Percentiles rank a stretch among this genome's conserved stretches.
Evolutionary conservation across 2,113 vertebrate species (phyloP).

Genomic region (Rhodinocichla rosea): DNA sequence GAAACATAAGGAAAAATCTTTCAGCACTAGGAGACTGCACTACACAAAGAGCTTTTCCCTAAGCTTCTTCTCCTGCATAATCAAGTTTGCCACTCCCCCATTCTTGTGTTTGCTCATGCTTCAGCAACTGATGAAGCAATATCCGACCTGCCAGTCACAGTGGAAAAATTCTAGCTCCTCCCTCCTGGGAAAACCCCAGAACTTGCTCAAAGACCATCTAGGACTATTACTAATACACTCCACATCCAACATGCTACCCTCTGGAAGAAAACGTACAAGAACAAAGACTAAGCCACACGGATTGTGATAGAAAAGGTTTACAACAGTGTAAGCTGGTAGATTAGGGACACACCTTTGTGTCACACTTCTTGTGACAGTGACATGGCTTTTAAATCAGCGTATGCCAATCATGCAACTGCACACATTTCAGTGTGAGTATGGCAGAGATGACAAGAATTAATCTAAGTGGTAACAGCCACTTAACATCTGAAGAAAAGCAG

Average conservation of each 20-base stretch:
- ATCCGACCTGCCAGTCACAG: background rate
- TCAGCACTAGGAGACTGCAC: background rate
- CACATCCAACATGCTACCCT: background rate
- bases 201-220: background rate
- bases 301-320: background rate
- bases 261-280: background rate
- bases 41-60: background rate
- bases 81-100: background rate
- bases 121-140: background rate
- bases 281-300: background rate
- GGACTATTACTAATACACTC: background rate
- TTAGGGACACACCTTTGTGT: background rate
- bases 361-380: background rate
- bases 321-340: background rate
- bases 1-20: background rate
- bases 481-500: background rate
- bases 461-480: background rate
- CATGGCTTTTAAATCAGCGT: fast-evolving
- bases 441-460: background rate
- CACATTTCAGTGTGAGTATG: background rate
- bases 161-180: background rate
- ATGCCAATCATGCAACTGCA: background rate
- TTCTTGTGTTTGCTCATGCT: background rate
- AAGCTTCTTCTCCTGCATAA: background rate
- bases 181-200: background rate